These are phyloP conservation scores for Agrilus mali DNA, from an alignment of 2,888 invertebrate genomes.

Conservation along the genomic window DNA sequence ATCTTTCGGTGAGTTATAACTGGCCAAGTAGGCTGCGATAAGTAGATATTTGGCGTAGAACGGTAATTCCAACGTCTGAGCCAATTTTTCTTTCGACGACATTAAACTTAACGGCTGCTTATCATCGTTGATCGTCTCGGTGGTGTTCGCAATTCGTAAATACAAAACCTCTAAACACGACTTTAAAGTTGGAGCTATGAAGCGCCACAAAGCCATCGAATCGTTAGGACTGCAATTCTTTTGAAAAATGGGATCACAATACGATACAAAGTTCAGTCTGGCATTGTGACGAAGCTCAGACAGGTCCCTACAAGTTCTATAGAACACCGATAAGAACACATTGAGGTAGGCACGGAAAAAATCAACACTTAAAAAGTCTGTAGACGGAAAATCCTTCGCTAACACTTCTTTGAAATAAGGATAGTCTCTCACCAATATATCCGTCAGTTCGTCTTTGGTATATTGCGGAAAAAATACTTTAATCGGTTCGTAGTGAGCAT, in stretches of 20 bases:
- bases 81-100: slow-evolving; percentile 31
- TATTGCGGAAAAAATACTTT: slow-evolving; percentile 72
- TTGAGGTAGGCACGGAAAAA: slow-evolving; percentile 71
- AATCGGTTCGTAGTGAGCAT: slow-evolving; percentile 57
- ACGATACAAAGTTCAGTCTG: slow-evolving; percentile 60
- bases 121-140: slow-evolving; percentile 8
- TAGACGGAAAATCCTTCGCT: slow-evolving; percentile 15
- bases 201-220: slow-evolving; percentile 62
- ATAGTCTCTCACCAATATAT: slow-evolving; percentile 36
- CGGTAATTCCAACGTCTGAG: slow-evolving; percentile 65
- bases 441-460: slow-evolving; percentile 51
- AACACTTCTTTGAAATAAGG: slow-evolving; percentile 21
- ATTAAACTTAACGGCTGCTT: slow-evolving; percentile 9
- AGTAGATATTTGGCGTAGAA: slow-evolving; percentile 82
- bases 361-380: slow-evolving; percentile 27
- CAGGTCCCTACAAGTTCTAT: slow-evolving; percentile 71
- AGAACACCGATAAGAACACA: slow-evolving; percentile 74
- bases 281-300: slow-evolving; percentile 74
- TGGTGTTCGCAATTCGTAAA: slow-evolving; percentile 39
- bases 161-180: slow-evolving; percentile 66
- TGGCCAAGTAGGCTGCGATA: slow-evolving; percentile 84
- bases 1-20: slow-evolving; percentile 80
- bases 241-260: slow-evolving; percentile 63
- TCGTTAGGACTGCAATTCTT: slow-evolving; percentile 51
- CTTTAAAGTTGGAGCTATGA: slow-evolving; percentile 64